Evolutionary conservation across 2,888 invertebrate species (phyloP), one percentile per base, ranked within the genome.

Genomic region (Steinernema carpocapsae): DNA sequence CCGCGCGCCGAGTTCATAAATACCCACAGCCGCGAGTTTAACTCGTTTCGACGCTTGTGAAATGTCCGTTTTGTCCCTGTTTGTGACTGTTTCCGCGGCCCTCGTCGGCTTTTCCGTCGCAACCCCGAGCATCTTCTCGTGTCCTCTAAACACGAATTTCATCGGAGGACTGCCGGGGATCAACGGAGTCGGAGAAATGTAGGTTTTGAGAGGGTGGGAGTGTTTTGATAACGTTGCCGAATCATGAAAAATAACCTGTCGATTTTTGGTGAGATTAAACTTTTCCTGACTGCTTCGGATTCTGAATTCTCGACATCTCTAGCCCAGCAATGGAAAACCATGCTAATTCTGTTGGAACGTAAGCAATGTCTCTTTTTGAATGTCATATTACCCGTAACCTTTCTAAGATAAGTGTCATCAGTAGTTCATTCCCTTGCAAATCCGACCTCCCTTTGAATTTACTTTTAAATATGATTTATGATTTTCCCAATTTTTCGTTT

Each of bases 181-280:
- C 64, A 64, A 64, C 64, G 64, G 64, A 29, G 64, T 64, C 64
- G 64, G 64, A 24, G 64, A 64, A n/a, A 64, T 64, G 64, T 64
- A 29, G 29, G 64, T 64, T 32, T 32, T 32, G 48, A 48, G 48
- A 48, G 37, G 37, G 37, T 37, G 3, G 3, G 37, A 3, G 37
- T 37, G 37, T 37, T 37, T 37, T 37, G 37, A 10, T 6, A 3
- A 37, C 37, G 10, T 37, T 37, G n/a, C n/a, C n/a, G n/a, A n/a
- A n/a, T n/a, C n/a, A n/a, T n/a, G n/a, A n/a, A n/a, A n/a, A n/a
- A n/a, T n/a, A n/a, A n/a, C n/a, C n/a, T n/a, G n/a, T n/a, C n/a
- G n/a, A n/a, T n/a, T n/a, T n/a, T n/a, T n/a, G n/a, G n/a, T n/a
- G n/a, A n/a, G n/a, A n/a, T n/a, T n/a, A n/a, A n/a, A n/a, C n/a